Percentiles rank a stretch among this genome's conserved stretches.
These are phyloP conservation scores for Mormoops blainvillei DNA, from an alignment of 2,113 vertebrate genomes.

Conservation along the genomic window DNA sequence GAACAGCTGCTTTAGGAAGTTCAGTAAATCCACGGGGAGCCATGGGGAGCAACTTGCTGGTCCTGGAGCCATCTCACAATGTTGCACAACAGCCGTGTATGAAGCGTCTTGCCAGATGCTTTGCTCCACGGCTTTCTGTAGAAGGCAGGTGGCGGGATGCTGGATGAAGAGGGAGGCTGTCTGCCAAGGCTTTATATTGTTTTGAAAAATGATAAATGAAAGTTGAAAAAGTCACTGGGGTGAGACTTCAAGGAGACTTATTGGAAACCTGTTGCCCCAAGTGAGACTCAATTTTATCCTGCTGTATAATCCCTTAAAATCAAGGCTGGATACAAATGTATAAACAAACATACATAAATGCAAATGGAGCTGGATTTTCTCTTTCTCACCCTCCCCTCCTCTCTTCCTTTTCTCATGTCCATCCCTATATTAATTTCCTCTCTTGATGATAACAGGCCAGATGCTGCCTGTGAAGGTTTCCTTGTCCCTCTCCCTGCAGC, in stretches of 20 bases:
- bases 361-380: not conserved
- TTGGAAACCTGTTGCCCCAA: not conserved
- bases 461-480: not conserved
- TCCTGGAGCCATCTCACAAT: not conserved
- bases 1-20: not conserved
- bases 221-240: slow-evolving; percentile 26
- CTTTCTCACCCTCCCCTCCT: not conserved
- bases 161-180: not conserved
- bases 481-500: not conserved
- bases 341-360: not conserved
- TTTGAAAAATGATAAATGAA: slow-evolving; percentile 52
- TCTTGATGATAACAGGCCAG: not conserved
- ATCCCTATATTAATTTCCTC: not conserved
- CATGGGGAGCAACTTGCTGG: not conserved
- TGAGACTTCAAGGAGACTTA: slow-evolving; percentile 1
- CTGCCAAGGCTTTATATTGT: slow-evolving; percentile 19
- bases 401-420: not conserved
- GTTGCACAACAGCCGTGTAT: not conserved
- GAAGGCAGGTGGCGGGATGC: not conserved
- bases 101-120: not conserved
- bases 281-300: not conserved
- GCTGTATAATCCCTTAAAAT: not conserved
- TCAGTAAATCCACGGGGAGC: not conserved
- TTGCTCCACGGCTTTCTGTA: not conserved
- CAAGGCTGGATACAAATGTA: not conserved